These are phyloP conservation scores for Paracentrotus lividus DNA, from an alignment of 53 echinoderm and acorn worm species.

Conservation along the genomic window DNA sequence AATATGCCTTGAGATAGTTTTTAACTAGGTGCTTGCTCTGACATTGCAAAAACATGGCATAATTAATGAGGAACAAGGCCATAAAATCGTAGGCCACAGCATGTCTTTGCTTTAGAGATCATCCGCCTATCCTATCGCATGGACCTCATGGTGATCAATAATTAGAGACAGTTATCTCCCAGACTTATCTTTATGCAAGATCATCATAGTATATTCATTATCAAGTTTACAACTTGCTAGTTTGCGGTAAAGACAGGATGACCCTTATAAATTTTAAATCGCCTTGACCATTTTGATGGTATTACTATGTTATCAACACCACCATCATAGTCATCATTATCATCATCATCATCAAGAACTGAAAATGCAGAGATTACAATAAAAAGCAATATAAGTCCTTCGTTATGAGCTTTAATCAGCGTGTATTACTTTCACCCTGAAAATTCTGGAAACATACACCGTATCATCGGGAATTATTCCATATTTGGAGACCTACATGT, in stretches of 20 bases:
- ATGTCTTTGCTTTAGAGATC: neutral
- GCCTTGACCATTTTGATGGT: neutral
- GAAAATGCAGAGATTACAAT: no score
- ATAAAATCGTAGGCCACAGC: neutral
- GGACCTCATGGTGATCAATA: constrained; percentile 44
- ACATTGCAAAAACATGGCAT: neutral
- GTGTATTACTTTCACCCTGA: neutral
- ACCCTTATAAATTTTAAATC: neutral
- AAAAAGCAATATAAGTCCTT: no score
- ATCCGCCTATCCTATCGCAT: constrained; percentile 25
- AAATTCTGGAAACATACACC: no score
- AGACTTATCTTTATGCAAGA: constrained; percentile 36
- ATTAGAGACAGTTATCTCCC: constrained; percentile 28
- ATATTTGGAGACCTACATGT: no score
- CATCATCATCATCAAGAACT: no score
- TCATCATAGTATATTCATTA: neutral
- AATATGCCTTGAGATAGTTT: neutral
- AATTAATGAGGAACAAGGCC: neutral
- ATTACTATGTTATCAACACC: neutral
- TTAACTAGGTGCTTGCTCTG: constrained; percentile 1
- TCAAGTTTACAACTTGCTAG: neutral
- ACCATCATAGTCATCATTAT: neutral
- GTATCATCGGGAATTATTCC: no score
- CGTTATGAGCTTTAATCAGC: no score
- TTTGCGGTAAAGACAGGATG: neutral